Percentiles rank a stretch among this genome's conserved stretches.
phyloP scores from a whole-genome alignment of 2,113 vertebrate species.

The Lampris megalopsis region DNA sequence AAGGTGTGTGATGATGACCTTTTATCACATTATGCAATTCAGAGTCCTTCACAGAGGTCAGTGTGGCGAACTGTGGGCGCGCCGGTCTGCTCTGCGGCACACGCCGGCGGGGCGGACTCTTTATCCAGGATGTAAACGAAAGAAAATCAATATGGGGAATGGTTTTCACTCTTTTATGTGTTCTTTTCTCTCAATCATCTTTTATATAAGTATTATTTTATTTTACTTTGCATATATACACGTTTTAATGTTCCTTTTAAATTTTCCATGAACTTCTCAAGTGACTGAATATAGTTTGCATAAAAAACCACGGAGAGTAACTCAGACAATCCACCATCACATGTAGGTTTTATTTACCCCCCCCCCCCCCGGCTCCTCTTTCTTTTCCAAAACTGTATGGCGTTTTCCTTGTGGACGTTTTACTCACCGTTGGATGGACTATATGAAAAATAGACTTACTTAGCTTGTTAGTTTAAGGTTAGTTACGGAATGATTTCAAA shows the following conservation, averaged over 20 bases:
- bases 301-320: conserved; percentile 42
- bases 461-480: conserved; percentile 70
- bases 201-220: conserved; percentile 23
- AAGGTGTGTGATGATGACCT: conserved; percentile 35
- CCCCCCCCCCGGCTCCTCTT: not conserved
- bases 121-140: conserved; percentile 25
- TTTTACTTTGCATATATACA: conserved; percentile 39
- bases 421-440: conserved; percentile 55
- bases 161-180: conserved; percentile 16
- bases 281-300: conserved; percentile 24
- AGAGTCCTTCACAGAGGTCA: conserved; percentile 23
- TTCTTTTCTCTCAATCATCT: conserved; percentile 5
- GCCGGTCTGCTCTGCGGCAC: conserved; percentile 35
- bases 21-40: conserved; percentile 59
- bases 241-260: conserved; percentile 34
- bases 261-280: conserved; percentile 35
- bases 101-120: conserved; percentile 27
- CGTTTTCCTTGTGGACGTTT: conserved; percentile 56
- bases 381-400: conserved; percentile 35
- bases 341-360: conserved; percentile 31
- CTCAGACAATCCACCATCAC: conserved; percentile 68
- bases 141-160: conserved; percentile 20
- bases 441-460: conserved; percentile 62
- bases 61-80: conserved; percentile 22
- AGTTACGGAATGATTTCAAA: conserved; percentile 63